phyloP scores from a whole-genome alignment of 2,888 invertebrate species.

The Herminia tarsipennalis region DNA sequence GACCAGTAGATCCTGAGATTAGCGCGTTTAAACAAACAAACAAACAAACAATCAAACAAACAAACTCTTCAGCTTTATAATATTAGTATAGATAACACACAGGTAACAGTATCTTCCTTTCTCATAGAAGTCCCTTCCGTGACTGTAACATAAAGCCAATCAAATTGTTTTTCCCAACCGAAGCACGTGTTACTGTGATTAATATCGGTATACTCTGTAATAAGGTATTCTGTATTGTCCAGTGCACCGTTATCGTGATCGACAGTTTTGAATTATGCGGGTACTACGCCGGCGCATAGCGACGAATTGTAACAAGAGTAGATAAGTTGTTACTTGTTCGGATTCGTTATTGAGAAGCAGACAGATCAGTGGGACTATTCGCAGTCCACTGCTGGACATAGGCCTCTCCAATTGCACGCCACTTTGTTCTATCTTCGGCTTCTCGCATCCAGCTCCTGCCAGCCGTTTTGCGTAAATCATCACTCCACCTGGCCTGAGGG shows the following conservation, averaged over 20 bases:
- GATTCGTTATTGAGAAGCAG: no score
- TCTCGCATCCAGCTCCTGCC: no score
- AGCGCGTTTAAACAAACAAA: no score
- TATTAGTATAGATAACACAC: background rate
- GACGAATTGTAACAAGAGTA: constrained; percentile 42
- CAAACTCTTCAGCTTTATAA: background rate
- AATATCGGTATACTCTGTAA: constrained; percentile 49
- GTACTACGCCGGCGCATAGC: constrained; percentile 50
- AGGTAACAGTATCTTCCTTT: constrained; percentile 3
- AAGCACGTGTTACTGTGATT: constrained; percentile 57
- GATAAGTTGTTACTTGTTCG: no score
- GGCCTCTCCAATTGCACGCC: no score
- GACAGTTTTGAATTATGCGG: constrained; percentile 71
- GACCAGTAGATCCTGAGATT: no score
- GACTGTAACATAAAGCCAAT: constrained; percentile 25
- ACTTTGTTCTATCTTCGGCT: no score
- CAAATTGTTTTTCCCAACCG: constrained; percentile 28
- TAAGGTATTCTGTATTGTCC: constrained; percentile 47
- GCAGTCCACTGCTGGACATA: no score
- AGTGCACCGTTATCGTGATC: constrained; percentile 55
- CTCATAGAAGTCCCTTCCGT: constrained; percentile 6
- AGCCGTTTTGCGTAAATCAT: no score
- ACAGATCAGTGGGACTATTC: no score
- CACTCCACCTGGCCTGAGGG: no score
- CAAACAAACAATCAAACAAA: no score